A percentile compares a stretch with the other conserved stretches of the same genome.
Conservation (phyloP, 1,140 invertebrate genomes). For the Apocrypta bakeri region DNA sequence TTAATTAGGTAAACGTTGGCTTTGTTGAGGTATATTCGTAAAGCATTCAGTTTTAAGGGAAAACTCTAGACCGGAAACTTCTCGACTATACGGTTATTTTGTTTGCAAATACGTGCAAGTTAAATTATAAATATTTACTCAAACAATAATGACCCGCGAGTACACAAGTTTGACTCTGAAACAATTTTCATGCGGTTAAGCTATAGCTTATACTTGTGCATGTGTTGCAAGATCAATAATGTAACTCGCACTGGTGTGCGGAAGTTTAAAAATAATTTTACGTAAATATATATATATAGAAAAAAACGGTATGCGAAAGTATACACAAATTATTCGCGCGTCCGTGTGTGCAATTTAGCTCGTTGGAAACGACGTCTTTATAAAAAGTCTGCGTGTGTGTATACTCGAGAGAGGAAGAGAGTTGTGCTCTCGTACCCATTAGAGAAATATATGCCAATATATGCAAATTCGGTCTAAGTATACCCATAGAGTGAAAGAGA, state of each 20-base stretch:
- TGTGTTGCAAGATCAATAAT: background rate
- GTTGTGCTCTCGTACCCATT: background rate
- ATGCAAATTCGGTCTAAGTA: slow-evolving; percentile 34
- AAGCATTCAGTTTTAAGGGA: too few relatives aligned
- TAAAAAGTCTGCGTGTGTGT: background rate
- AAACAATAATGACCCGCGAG: background rate
- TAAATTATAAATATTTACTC: background rate
- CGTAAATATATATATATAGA: background rate
- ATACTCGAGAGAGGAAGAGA: background rate
- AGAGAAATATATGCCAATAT: slow-evolving; percentile 17
- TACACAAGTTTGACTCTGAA: background rate
- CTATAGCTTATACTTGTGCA: background rate
- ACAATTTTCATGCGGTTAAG: background rate
- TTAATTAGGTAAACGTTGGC: too few relatives aligned
- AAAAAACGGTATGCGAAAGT: background rate
- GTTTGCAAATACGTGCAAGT: background rate
- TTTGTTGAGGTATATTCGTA: too few relatives aligned
- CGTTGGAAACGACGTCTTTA: background rate
- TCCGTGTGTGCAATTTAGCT: slow-evolving; percentile 1
- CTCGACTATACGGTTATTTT: background rate
- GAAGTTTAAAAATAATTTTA: background rate
- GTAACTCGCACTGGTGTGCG: background rate
- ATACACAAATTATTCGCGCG: slow-evolving; percentile 6
- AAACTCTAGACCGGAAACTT: background rate
- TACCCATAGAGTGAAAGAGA: slow-evolving; percentile 18